These are phyloP conservation scores for Thelaira solivaga DNA, from an alignment of 2,888 invertebrate species.

Conservation along the genomic window DNA sequence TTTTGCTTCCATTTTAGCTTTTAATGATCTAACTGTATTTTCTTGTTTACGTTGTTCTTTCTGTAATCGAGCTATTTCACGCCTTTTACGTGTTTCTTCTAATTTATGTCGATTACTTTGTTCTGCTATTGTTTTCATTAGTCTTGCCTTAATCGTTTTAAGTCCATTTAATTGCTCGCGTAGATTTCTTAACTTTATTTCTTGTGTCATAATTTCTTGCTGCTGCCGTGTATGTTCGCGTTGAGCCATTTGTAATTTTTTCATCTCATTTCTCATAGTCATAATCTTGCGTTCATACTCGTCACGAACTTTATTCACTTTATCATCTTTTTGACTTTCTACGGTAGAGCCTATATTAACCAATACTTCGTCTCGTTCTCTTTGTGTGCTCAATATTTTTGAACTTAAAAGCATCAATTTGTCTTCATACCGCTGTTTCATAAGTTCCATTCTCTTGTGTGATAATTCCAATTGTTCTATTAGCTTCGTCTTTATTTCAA, in stretches of 20 bases:
- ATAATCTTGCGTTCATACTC: conserved; percentile 92
- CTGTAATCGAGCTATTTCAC: conserved; percentile 93
- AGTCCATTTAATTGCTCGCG: conserved; percentile 87
- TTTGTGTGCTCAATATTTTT: conserved; percentile 91
- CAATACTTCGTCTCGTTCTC: conserved; percentile 93
- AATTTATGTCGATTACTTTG: conserved; percentile 92
- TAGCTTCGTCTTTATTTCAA: conserved; percentile 94
- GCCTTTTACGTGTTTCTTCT: conserved; percentile 85
- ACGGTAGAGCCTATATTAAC: conserved; percentile 77
- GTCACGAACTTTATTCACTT: conserved; percentile 87
- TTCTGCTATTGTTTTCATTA: conserved; percentile 95
- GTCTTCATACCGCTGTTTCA: conserved; percentile 95
- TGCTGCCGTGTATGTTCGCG: conserved; percentile 92
- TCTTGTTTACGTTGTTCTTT: conserved; percentile 94
- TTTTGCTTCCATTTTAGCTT: conserved; percentile 91
- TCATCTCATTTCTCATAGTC: conserved; percentile 90
- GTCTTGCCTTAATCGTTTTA: conserved; percentile 88
- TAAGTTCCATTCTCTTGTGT: conserved; percentile 88
- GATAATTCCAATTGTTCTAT: conserved; percentile 95
- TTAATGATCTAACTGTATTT: conserved; percentile 89
- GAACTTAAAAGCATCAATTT: conserved; percentile 89
- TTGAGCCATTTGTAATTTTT: conserved; percentile 89
- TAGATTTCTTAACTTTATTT: conserved; percentile 84
- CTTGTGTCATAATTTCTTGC: conserved; percentile 85
- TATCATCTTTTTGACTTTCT: conserved; percentile 78